phyloP scores from a whole-genome alignment of 1,140 invertebrate species.

The Lordiphosa stackelbergi region DNA sequence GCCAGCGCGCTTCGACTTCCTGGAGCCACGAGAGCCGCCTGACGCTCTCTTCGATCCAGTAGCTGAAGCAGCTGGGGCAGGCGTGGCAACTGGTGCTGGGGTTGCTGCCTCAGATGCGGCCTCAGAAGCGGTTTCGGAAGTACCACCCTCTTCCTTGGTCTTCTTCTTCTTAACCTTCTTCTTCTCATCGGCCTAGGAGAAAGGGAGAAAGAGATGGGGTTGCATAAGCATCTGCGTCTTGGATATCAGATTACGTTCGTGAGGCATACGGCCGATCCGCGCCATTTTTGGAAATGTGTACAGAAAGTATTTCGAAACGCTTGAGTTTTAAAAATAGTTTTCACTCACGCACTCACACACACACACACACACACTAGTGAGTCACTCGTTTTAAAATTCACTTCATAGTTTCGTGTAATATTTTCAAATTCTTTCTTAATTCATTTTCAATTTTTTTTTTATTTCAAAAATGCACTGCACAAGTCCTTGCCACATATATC shows the following conservation, averaged over 20 bases:
- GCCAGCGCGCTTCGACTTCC: slow-evolving; percentile 90
- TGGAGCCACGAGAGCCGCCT: slow-evolving; percentile 82
- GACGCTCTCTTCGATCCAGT: slow-evolving; percentile 81
- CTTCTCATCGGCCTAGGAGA: slow-evolving; percentile 85
- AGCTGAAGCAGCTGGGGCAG: slow-evolving; percentile 79
- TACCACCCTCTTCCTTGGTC: slow-evolving; percentile 85
- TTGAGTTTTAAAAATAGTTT: slow-evolving; percentile 41
- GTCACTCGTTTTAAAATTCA: slow-evolving; percentile 9
- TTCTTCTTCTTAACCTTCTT: slow-evolving; percentile 90
- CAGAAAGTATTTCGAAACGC: slow-evolving; percentile 22
- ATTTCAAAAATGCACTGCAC: slow-evolving; percentile 51
- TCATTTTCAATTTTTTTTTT: slow-evolving; percentile 20
- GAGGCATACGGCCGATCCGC: slow-evolving; percentile 44
- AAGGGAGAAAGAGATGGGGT: slow-evolving; percentile 20
- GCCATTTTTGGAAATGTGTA: slow-evolving; percentile 60
- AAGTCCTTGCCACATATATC: slow-evolving; percentile 46
- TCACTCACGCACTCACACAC: not conserved
- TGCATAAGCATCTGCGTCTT: slow-evolving; percentile 43
- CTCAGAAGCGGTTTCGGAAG: slow-evolving; percentile 80
- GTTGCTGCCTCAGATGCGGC: slow-evolving; percentile 80
- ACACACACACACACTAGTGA: not conserved
- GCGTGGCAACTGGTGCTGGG: slow-evolving; percentile 80
- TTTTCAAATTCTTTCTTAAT: slow-evolving; percentile 7
- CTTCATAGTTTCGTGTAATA: slow-evolving; percentile 4
- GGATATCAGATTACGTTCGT: slow-evolving; percentile 59